Evolutionary conservation across 2,113 vertebrate genomes (phyloP).

Genomic region (Natator depressus): DNA sequence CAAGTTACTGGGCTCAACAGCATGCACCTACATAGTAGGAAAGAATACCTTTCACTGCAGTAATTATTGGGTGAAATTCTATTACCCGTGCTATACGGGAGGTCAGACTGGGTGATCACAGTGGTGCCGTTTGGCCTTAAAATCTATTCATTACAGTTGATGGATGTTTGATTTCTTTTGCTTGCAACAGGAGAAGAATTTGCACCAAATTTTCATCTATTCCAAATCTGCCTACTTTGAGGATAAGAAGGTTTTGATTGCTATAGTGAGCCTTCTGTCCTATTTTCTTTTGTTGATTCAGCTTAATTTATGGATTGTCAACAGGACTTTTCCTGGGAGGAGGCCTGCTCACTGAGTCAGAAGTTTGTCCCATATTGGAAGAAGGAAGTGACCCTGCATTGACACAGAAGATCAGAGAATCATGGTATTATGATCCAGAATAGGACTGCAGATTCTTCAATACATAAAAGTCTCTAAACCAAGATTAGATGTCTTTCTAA

Average conservation of each 20-base stretch:
- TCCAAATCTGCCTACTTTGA: not conserved
- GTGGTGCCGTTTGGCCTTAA: not conserved
- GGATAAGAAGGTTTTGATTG: constrained; percentile 26
- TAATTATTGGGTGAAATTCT: constrained; percentile 13
- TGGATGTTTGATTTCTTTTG: not conserved
- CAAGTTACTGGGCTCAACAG: constrained; percentile 12
- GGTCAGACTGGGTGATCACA: not conserved
- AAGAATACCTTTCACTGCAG: constrained; percentile 13
- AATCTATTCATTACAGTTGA: not conserved
- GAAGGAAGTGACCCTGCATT: not conserved
- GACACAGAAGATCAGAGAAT: not conserved
- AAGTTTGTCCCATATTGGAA: not conserved
- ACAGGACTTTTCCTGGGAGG: not conserved
- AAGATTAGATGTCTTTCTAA: not conserved
- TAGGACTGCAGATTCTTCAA: not conserved
- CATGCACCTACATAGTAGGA: not conserved
- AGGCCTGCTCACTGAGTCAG: not conserved
- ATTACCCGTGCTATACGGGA: not conserved
- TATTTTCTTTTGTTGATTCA: constrained; percentile 43
- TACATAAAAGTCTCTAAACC: not conserved
- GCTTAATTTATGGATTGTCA: constrained; percentile 50
- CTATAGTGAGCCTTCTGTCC: not conserved
- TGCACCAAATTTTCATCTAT: not conserved
- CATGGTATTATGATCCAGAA: not conserved
- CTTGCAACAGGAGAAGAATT: not conserved